phyloP scores from a whole-genome alignment of 2,888 invertebrate species.

The Apodemia hepburni region DNA sequence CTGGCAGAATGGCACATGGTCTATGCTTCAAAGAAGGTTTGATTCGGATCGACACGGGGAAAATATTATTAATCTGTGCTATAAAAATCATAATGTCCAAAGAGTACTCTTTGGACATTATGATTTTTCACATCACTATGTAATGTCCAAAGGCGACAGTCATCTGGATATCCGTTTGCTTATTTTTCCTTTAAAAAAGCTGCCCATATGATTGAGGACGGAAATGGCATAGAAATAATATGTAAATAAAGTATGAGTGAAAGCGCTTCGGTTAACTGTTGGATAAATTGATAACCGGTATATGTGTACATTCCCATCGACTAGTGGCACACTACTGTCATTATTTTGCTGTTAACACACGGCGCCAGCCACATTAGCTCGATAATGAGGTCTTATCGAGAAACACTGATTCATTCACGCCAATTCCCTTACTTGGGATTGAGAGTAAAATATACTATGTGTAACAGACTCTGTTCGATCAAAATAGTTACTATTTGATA shows the following conservation, averaged over 20 bases:
- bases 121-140: too few species aligned
- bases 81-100: too few species aligned
- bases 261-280: constrained; percentile 42
- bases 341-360: constrained; percentile 1
- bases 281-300: constrained; percentile 44
- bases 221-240: constrained; percentile 24
- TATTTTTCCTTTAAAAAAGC: not conserved
- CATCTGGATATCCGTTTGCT: not conserved
- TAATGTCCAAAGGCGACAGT: not conserved
- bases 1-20: too few species aligned
- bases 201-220: constrained; percentile 2
- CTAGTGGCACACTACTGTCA: constrained; percentile 21
- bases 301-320: constrained; percentile 16
- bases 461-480: too few species aligned
- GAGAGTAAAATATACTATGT: not conserved
- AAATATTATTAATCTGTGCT: too few species aligned
- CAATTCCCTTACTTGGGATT: not conserved
- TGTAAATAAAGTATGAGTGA: constrained; percentile 47
- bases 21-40: too few species aligned
- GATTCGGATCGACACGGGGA: too few species aligned
- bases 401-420: constrained; percentile 5
- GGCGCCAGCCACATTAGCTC: constrained; percentile 3
- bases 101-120: too few species aligned
- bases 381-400: constrained; percentile 4
- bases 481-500: too few species aligned